Evolutionary conservation across 2,888 invertebrate species (phyloP), one percentile per base, ranked within the genome.

Genomic region (Eilema griseolum): DNA sequence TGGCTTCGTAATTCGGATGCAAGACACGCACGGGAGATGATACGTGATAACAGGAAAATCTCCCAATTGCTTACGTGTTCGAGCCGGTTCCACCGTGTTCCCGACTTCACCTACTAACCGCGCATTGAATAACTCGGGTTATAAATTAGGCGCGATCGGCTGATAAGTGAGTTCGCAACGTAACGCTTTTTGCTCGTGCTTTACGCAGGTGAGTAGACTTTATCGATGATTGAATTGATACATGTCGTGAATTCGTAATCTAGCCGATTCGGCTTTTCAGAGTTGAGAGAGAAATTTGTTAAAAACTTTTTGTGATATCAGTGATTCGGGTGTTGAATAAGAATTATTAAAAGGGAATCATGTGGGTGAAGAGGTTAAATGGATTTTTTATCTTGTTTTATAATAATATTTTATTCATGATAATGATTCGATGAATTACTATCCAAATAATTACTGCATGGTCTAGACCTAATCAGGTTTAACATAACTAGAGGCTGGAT

Each of bases 11-110:
- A 83, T 90, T 89, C 80, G 73, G 82, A 94, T 94, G 92, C 94
- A 88, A 83, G 89, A 80, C 95, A 93, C 95, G 94, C 89, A 80
- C 87, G 88, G 82, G 89, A 94, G 94, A 95, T 95, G 95, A 95
- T 94, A 95, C 95, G 95, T 95, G 95, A 95, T 95, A 95, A 95
- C 95, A 94, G 90, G 95, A 93, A 93, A 94, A 95, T 93, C 94
- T 93, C 93, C 93, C 95, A 93, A 95, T 94, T 94, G 95, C 94
- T 94, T 95, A 94, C 94, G 94, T 94, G 94, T 93, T 89, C 88
- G 90, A 88, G 90, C 89, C 88, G 81, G 79, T 85, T 85, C 82
- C 78, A 84, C 78, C 81, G 86, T 86, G 86, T 84, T 86, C 80
- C 76, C 74, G 77, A 79, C 80, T 83, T 82, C 77, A 84, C 87